Base-by-base conservation (phyloP, 2,888 invertebrate species). In the Tineola bisselliella region DNA sequence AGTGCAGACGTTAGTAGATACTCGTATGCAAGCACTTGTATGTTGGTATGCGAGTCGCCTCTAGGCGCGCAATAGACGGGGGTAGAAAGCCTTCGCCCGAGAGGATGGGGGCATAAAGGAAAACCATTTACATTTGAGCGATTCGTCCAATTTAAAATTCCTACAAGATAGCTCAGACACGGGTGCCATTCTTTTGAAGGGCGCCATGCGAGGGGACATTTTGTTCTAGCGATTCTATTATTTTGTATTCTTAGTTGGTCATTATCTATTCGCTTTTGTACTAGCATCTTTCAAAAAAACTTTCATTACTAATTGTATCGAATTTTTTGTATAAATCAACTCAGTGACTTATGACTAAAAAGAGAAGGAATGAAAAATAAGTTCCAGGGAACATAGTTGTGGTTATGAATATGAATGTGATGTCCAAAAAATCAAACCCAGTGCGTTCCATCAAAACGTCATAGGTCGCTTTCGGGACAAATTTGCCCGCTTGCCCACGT, bases 101-200 rank as follows among this genome's bases (percentile, higher is more conserved):
- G 83, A 82, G 84, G 86, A 84, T 84, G 86, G 84, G 84, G 86
- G 66, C 81, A 87, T 87, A 88, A 87, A 87, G 87, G 88, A 87
- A 87, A 87, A 87, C 87, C 88, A 87, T 88, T 88, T 88, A 88
- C 88, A 87, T 88, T 87, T 88, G 88, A 87, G 88, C 88, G 87
- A 87, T 88, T 87, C 87, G 87, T 87, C 88, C 88, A 88, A 88
- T 88, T 87, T 88, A 88, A 88, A 88, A 88, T 87, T 88, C 87
- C 86, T 88, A 86, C 84, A 84, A 87, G 87, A 86, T 84, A 84
- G 81, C 86, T 82, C 81, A 84, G 86, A 83, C 84, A 83, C 82
- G 84, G 83, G 82, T 80, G 84, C 83, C 81, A 84, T 87, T 87
- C 84, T 86, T 84, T 84, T 84, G 84, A 84, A 79, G 78, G 77